phyloP scores from a whole-genome alignment of 2,888 invertebrate species.

The Caradrina clavipalpis region DNA sequence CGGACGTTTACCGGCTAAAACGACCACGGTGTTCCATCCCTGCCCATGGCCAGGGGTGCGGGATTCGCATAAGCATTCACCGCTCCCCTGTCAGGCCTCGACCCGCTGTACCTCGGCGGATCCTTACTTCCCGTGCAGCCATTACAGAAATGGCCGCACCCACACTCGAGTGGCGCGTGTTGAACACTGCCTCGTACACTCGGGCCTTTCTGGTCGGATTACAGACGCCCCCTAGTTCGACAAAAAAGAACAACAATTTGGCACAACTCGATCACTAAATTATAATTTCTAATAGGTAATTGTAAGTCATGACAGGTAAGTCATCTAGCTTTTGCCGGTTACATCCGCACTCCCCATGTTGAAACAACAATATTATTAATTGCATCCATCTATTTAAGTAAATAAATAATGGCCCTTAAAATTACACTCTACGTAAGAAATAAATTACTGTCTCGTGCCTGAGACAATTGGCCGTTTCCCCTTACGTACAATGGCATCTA shows the following conservation, averaged over 20 bases:
- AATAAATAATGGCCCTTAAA: conserved; percentile 23
- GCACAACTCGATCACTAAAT: not conserved
- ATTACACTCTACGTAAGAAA: conserved; percentile 24
- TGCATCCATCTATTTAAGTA: conserved; percentile 13
- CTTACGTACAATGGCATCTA: conserved; percentile 58
- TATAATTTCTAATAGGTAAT: not conserved
- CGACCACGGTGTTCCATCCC: too few species aligned
- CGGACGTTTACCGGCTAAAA: too few species aligned
- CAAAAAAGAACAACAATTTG: not conserved
- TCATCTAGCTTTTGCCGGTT: not conserved
- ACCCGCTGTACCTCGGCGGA: too few species aligned
- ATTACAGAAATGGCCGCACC: too few species aligned
- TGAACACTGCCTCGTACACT: too few species aligned
- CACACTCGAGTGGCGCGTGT: too few species aligned
- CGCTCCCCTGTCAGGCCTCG: too few species aligned
- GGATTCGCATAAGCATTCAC: too few species aligned
- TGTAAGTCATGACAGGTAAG: not conserved
- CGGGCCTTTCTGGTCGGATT: too few species aligned
- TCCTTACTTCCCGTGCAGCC: too few species aligned
- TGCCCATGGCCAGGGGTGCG: too few species aligned
- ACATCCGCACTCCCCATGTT: not conserved
- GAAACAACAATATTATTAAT: conserved; percentile 2
- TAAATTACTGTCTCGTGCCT: conserved; percentile 23
- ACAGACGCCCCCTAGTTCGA: too few species aligned
- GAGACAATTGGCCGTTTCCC: conserved; percentile 56